phyloP scores from a whole-genome alignment of 1,140 invertebrate genomes.

The Drosophila pseudoobscura region DNA sequence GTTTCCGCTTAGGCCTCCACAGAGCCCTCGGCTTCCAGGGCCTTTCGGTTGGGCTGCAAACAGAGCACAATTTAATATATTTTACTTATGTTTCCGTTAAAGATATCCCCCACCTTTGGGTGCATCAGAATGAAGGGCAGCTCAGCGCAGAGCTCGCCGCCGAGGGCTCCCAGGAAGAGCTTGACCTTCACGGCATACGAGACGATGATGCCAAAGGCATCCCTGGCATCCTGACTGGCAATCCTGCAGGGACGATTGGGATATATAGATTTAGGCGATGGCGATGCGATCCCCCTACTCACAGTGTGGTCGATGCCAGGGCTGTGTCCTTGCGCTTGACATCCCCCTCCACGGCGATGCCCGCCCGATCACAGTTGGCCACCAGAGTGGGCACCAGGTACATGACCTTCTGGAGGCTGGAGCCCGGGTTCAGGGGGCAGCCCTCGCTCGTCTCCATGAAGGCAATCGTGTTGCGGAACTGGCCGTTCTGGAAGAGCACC shows the following conservation, averaged over 20 bases:
- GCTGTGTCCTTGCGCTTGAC: constrained; percentile 93
- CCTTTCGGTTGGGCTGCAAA: constrained; percentile 75
- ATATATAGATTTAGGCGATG: too few species aligned
- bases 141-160: constrained; percentile 96
- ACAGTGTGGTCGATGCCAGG: constrained; percentile 98
- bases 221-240: constrained; percentile 91
- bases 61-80: neutral
- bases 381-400: constrained; percentile 92
- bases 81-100: neutral
- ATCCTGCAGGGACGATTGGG: constrained; percentile 84
- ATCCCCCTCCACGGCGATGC: constrained; percentile 97
- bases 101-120: constrained; percentile 88
- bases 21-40: constrained; percentile 67
- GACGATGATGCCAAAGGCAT: constrained; percentile 95
- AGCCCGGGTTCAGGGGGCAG: constrained; percentile 97
- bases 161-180: constrained; percentile 95
- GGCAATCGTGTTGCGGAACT: constrained; percentile 97
- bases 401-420: constrained; percentile 95
- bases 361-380: constrained; percentile 93
- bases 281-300: constrained; percentile 80
- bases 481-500: constrained; percentile 99
- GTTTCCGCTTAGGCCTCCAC: constrained; percentile 53
- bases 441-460: constrained; percentile 94
- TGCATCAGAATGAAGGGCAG: constrained; percentile 99
- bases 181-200: constrained; percentile 97